Percentiles rank a stretch among this genome's conserved stretches.
Evolutionary conservation across 2,113 vertebrate species (phyloP).

Genomic region (Gymnarchus niloticus): DNA sequence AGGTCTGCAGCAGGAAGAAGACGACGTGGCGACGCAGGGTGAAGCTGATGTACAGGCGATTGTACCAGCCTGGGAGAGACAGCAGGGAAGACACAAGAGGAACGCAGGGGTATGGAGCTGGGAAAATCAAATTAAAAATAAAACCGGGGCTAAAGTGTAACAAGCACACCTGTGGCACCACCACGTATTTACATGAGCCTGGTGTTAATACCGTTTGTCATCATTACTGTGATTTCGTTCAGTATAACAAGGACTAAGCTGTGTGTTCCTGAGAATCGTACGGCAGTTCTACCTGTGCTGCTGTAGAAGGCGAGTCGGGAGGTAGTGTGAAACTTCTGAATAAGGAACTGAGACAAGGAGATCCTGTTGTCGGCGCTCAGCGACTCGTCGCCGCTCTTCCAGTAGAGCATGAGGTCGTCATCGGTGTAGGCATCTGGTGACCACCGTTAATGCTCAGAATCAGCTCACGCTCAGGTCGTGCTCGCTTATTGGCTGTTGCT

Average conservation of each 20-base stretch:
- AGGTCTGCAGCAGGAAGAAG: slow-evolving; percentile 91
- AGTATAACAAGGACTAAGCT: too few relatives aligned
- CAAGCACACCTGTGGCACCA: not conserved
- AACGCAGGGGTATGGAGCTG: not conserved
- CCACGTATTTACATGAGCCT: not conserved
- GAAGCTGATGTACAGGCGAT: slow-evolving; percentile 89
- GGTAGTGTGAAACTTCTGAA: slow-evolving; percentile 91
- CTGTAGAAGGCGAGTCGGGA: slow-evolving; percentile 94
- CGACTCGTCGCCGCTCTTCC: slow-evolving; percentile 90
- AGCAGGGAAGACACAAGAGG: not conserved
- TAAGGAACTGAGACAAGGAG: slow-evolving; percentile 91
- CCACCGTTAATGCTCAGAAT: not conserved
- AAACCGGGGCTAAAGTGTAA: not conserved
- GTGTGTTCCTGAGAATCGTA: not conserved
- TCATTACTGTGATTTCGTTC: not conserved
- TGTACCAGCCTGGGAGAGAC: slow-evolving; percentile 79
- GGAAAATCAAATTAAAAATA: not conserved
- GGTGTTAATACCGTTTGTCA: not conserved
- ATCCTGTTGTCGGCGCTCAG: slow-evolving; percentile 89
- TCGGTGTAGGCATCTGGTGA: slow-evolving; percentile 87
- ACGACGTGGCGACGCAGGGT: slow-evolving; percentile 84
- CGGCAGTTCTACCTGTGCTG: slow-evolving; percentile 74
- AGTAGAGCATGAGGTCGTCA: slow-evolving; percentile 93
- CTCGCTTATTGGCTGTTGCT: not conserved
- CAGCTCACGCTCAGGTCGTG: not conserved